Conservation (phyloP, 2,113 vertebrate genomes). For the Collichthys lucidus region DNA sequence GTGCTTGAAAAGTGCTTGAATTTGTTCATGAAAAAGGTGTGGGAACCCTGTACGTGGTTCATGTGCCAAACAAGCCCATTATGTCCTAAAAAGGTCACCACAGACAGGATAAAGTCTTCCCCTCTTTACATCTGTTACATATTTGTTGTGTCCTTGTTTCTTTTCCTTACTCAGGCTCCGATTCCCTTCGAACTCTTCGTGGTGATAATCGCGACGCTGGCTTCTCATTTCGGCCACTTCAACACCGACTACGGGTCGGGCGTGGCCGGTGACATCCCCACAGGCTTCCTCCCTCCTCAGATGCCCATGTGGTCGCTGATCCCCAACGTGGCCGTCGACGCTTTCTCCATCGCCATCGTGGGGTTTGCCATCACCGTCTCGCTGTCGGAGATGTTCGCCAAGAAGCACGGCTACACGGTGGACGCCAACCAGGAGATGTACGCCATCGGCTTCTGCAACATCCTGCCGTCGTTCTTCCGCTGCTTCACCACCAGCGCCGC, state of each 20-base stretch:
- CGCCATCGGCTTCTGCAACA: conserved; percentile 98
- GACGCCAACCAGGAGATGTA: conserved; percentile 98
- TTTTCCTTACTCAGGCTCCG: conserved; percentile 82
- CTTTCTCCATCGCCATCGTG: conserved; percentile 93
- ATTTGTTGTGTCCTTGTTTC: not conserved
- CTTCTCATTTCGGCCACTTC: conserved; percentile 93
- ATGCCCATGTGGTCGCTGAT: conserved; percentile 90
- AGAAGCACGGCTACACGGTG: conserved; percentile 95
- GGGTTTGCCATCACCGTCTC: conserved; percentile 98
- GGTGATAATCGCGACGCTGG: conserved; percentile 90
- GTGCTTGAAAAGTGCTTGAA: too few relatives aligned
- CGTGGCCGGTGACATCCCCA: conserved; percentile 91
- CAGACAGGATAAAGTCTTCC: too few relatives aligned
- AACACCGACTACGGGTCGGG: conserved; percentile 85
- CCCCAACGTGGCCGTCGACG: conserved; percentile 91
- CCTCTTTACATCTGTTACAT: too few relatives aligned
- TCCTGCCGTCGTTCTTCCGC: conserved; percentile 95
- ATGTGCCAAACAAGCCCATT: too few relatives aligned
- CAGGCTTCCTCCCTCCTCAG: conserved; percentile 91
- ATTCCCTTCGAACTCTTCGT: conserved; percentile 93
- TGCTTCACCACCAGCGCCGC: conserved; percentile 95
- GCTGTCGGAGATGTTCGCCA: conserved; percentile 98
- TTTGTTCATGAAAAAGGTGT: too few relatives aligned
- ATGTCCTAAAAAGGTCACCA: not conserved
- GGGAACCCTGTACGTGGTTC: too few relatives aligned